Percentiles rank a stretch among this genome's conserved stretches.
Evolutionary conservation across 1,140 invertebrate species (phyloP).

Genomic region (Popillia japonica): DNA sequence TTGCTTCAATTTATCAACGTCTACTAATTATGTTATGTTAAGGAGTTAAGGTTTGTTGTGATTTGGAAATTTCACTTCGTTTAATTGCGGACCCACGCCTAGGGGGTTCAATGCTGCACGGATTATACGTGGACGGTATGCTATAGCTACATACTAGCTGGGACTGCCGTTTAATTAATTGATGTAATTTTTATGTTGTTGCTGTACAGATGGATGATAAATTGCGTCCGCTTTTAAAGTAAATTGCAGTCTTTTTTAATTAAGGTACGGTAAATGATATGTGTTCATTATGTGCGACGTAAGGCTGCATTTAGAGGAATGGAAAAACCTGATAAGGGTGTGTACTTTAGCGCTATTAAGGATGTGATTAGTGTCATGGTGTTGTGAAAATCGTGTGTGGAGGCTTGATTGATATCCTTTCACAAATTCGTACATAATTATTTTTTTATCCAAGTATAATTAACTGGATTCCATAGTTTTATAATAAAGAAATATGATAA

Average conservation of each 20-base stretch:
- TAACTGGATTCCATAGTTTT: too few relatives aligned
- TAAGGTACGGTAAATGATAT: conserved; percentile 8
- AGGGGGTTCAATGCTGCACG: not conserved
- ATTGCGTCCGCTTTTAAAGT: conserved; percentile 2
- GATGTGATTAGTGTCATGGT: too few relatives aligned
- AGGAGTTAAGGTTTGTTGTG: conserved; percentile 32
- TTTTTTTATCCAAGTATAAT: too few relatives aligned
- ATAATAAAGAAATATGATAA: too few relatives aligned
- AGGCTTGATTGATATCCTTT: too few relatives aligned
- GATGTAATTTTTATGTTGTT: conserved; percentile 31
- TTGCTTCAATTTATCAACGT: conserved; percentile 3
- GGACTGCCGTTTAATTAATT: conserved; percentile 1
- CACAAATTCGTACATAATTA: too few relatives aligned
- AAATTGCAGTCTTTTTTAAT: conserved; percentile 31
- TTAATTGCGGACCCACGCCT: conserved; percentile 19
- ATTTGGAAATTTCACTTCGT: conserved; percentile 30
- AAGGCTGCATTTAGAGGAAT: not conserved
- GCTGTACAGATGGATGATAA: conserved; percentile 6
- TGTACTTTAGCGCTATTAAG: too few relatives aligned
- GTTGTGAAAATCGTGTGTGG: too few relatives aligned
- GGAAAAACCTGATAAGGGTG: too few relatives aligned
- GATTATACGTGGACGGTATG: too few relatives aligned
- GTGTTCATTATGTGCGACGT: not conserved
- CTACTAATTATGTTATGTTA: conserved; percentile 34
- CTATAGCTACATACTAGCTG: too few relatives aligned